Evolutionary conservation across 2,113 vertebrate genomes (phyloP).

Genomic region (Hiodon alosoides): DNA sequence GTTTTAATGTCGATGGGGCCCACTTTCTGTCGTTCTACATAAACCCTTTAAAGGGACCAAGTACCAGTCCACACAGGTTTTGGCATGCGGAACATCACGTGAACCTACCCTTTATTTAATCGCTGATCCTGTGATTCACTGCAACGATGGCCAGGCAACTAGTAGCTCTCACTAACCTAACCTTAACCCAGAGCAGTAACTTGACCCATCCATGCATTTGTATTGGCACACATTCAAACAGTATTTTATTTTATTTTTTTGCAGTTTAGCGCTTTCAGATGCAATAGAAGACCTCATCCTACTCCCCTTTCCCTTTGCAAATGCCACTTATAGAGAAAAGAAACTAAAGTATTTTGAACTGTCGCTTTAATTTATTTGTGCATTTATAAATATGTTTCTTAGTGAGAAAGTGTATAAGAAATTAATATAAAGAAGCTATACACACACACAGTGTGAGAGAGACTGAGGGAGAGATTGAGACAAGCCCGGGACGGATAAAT

Average conservation of each 20-base stretch:
- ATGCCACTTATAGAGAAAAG: constrained; percentile 55
- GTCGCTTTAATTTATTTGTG: constrained; percentile 45
- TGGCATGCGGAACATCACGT: constrained; percentile 25
- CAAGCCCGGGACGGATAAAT: constrained; percentile 1
- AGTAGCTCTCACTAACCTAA: constrained; percentile 32
- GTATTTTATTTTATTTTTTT: constrained; percentile 22
- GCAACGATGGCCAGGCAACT: constrained; percentile 26
- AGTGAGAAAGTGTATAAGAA: constrained; percentile 22
- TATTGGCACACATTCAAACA: constrained; percentile 40
- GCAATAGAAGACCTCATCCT: constrained; percentile 56
- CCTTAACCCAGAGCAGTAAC: constrained; percentile 44
- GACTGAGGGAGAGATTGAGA: not conserved
- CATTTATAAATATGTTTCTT: constrained; percentile 34
- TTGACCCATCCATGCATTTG: constrained; percentile 34
- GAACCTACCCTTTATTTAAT: not conserved
- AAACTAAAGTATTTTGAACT: constrained; percentile 39
- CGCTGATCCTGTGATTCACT: constrained; percentile 19
- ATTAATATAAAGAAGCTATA: constrained; percentile 9
- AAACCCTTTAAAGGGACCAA: constrained; percentile 66
- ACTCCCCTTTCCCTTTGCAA: constrained; percentile 52
- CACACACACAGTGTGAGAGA: constrained; percentile 24
- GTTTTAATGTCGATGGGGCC: constrained; percentile 31
- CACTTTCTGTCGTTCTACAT: constrained; percentile 49
- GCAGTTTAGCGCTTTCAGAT: constrained; percentile 41
- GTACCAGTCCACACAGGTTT: constrained; percentile 23